Base-by-base conservation (phyloP, 2,888 invertebrate genomes). In the Dastarcus helophoroides region DNA sequence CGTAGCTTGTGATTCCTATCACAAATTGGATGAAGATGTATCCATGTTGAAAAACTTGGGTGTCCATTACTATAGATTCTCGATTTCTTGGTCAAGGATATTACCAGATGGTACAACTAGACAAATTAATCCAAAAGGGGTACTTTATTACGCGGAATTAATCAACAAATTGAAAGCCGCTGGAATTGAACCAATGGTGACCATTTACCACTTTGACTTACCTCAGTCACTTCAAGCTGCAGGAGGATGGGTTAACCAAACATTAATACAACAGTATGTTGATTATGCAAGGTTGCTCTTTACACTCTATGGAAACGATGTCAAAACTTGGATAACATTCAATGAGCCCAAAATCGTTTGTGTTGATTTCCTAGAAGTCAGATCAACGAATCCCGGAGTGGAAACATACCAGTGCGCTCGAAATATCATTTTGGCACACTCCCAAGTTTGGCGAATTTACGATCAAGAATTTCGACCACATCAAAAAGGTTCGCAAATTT, bases 51-150 rank as follows among this genome's bases (percentile, higher is more conserved):
- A 42, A 13, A 14, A 39, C 16, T 29, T 41, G 2, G 42, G 40
- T 8, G 42, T 39, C 2, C 14, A 39, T 8, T 34, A 26, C 15
- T 42, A 42, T 28, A 57, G 73, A 24, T 71, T 73, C 45, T 73
- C 73, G 3, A 63, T 73, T 34, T 67, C 74, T 1, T 80, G 80
- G 79, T 53, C 73, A 0, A 60, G 79, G 13, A 60, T 80, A 12
- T 49, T 78, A 27, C 74, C 79, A 0, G 67, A 63, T 13, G 73
- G 39, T 4, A 22, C 14, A n/a, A 7, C 25, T 4, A 62, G 68
- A 26, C 53, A 59, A n/a, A 54, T 74, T 7, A 81, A 76, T 47
- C 48, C 65, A 41, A 62, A 61, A 2, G 81, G 77, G 2, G 58
- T 75, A 8, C 53, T 64, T 14, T 78, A 79, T 51, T 82, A 81